Evolutionary conservation across 2,113 vertebrate genomes (phyloP).

Genomic region (Brevimyrus niger): DNA sequence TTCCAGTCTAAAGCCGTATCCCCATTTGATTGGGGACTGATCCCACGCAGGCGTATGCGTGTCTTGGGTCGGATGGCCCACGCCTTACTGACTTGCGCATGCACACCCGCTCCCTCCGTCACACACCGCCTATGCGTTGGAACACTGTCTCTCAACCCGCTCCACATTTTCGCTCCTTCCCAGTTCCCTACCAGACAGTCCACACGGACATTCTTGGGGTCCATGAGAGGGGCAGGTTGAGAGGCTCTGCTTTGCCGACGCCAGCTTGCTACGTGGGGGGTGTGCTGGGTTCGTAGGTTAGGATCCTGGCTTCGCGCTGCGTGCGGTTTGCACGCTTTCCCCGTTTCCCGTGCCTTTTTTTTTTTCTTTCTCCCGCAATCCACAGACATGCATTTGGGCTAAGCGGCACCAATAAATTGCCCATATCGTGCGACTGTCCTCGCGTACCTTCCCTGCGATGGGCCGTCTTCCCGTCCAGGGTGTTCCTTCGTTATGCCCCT

Average conservation of each 20-base stretch:
- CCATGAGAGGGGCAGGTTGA: no score
- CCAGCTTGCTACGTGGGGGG: no score
- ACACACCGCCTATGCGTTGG: neutral
- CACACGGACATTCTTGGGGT: no score
- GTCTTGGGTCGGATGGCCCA: neutral
- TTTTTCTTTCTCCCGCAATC: neutral
- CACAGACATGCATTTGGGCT: neutral
- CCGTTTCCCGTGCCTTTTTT: neutral
- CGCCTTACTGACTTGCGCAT: neutral
- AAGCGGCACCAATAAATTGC: neutral
- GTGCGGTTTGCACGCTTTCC: neutral
- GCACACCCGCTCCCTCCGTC: no score
- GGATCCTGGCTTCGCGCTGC: neutral
- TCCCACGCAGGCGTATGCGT: neutral
- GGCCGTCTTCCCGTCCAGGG: neutral
- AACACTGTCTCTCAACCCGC: neutral
- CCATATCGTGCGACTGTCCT: neutral
- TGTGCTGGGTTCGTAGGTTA: neutral
- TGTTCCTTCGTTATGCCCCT: neutral
- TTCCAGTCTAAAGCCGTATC: neutral
- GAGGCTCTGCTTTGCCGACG: no score
- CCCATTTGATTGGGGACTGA: neutral
- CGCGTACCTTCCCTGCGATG: neutral
- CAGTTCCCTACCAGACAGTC: no score
- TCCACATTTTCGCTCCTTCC: neutral